Evolutionary conservation across 2,113 vertebrate genomes (phyloP).

Genomic region (Otis tarda): DNA sequence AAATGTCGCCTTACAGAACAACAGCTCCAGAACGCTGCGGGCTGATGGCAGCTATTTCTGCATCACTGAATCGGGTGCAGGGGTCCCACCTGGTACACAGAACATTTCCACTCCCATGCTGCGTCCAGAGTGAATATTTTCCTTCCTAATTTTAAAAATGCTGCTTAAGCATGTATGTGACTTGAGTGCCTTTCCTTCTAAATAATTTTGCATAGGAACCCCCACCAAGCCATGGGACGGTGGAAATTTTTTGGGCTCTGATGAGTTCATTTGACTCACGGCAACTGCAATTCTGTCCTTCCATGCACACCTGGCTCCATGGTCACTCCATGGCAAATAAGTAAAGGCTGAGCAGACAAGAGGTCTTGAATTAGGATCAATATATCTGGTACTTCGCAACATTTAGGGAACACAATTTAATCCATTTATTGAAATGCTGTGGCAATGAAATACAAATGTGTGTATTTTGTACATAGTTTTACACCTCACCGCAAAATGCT

Average conservation of each 20-base stretch:
- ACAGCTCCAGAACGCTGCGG: neutral
- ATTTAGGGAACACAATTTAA: neutral
- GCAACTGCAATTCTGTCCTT: neutral
- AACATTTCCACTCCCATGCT: neutral
- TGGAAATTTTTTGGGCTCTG: neutral
- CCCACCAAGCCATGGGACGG: neutral
- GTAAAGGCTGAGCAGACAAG: neutral
- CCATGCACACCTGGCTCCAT: neutral
- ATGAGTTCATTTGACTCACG: neutral
- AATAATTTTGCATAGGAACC: neutral
- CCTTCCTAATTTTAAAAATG: neutral
- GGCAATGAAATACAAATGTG: neutral
- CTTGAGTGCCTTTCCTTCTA: neutral
- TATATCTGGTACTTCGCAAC: neutral
- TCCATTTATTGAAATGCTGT: neutral
- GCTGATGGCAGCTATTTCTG: constrained; percentile 13
- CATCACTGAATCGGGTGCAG: neutral
- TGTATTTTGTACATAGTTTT: neutral
- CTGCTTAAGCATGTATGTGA: fast-evolving
- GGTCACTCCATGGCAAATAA: neutral
- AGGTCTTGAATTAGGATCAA: neutral
- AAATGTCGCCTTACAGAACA: neutral
- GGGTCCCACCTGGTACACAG: neutral
- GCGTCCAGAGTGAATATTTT: neutral
- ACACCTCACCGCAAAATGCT: neutral